Base-by-base conservation (phyloP, 2,113 vertebrate species). In the Tamias sibiricus region DNA sequence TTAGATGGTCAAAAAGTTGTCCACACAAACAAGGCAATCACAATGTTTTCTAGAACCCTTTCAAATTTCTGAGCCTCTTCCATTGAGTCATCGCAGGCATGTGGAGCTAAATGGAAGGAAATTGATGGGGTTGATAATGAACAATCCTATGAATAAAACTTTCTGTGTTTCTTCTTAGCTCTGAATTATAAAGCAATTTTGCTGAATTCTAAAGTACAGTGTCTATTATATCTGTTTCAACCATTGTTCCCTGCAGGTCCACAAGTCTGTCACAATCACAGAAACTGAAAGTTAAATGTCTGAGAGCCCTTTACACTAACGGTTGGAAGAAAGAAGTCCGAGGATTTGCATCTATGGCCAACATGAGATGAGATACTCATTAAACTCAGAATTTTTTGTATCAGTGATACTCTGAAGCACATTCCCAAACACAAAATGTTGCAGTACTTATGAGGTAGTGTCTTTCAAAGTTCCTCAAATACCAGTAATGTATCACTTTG, bases 1-100 rank as follows among this genome's bases (percentile, higher is more conserved):
- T 69, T 82, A 87, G 77, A 37, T 75, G 68, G 49, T 69, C 40
- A 91, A 80, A 94, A 42, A 57, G 30, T 82, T 42, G 62, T 82
- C 52, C 42, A 75, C 22, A 87, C 2, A 49, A 90, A 95, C 24
- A 80, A 87, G 37, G 11, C 54, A 90, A 88, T 95, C 74, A 86
- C 26, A 7, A 5, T 64, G 16, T 87, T 95, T 94, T 69, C 64
- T 87, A 93, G 13, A 77, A 32, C 12, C 6, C 12, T 91, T 84
- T 87, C 52, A 76, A 69, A 88, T 37, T 47, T 86, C 24, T 71
- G 30, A 92, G 32, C 1, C 17, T 91, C 32, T 77, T 75, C 35
- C 32, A 40, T 9, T 69, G 72, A 92, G 59, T 68, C 28, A 74
- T 80, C 52, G 49, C 40, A 4, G 42, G 4, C 47, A 75, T 6